Percentiles rank a stretch among this genome's conserved stretches.
Conservation (phyloP, 1,140 invertebrate species). For the Drosophila takahashii region DNA sequence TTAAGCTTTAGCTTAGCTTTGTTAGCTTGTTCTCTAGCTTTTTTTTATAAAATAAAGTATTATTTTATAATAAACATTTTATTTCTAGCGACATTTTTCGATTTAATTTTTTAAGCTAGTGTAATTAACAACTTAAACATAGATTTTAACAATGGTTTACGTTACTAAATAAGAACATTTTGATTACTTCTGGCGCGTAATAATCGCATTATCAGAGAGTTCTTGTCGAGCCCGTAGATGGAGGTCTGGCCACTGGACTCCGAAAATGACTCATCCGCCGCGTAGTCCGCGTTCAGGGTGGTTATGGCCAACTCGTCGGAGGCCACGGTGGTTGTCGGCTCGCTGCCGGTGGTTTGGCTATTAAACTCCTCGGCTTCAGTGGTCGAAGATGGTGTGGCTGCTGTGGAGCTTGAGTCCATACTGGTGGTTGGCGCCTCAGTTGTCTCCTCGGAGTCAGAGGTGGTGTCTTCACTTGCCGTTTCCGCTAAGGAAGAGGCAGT, state of each 20-base stretch:
- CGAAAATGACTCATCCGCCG: slow-evolving; percentile 39
- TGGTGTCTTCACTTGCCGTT: slow-evolving; percentile 1
- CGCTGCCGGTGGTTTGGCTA: slow-evolving; percentile 26
- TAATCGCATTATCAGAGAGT: slow-evolving; percentile 69
- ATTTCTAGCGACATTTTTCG: no score
- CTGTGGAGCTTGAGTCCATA: neutral
- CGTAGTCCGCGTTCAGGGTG: slow-evolving; percentile 41
- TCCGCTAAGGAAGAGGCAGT: neutral
- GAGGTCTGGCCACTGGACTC: slow-evolving; percentile 48
- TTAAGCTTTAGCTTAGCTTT: no score
- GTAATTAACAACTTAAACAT: slow-evolving; percentile 20
- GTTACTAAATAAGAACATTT: slow-evolving; percentile 51
- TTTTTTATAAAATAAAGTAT: no score
- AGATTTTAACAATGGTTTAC: neutral
- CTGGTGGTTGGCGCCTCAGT: neutral
- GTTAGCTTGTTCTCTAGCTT: no score
- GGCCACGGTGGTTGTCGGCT: slow-evolving; percentile 6
- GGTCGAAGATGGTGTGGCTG: slow-evolving; percentile 1
- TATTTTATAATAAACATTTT: no score
- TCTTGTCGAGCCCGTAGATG: slow-evolving; percentile 68
- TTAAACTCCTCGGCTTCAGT: slow-evolving; percentile 8
- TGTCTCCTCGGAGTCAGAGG: neutral
- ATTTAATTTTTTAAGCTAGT: no score
- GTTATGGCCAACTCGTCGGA: neutral
- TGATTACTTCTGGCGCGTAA: slow-evolving; percentile 61